These are phyloP conservation scores for Tuta absoluta DNA, from an alignment of 2,888 invertebrate species.

Conservation along the genomic window DNA sequence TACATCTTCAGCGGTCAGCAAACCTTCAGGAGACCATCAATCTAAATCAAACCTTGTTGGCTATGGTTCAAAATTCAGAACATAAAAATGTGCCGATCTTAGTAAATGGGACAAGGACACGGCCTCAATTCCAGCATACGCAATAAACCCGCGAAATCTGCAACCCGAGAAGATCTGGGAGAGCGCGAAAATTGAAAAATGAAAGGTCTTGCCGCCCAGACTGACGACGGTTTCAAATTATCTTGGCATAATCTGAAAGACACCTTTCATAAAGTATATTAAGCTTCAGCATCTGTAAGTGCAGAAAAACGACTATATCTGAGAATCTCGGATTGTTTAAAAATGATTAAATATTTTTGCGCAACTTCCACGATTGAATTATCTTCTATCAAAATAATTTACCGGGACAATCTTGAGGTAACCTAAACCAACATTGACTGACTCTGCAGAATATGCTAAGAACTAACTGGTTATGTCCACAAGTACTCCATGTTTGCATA, in stretches of 20 bases:
- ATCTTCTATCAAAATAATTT: neutral
- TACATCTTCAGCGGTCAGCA: constrained; percentile 23
- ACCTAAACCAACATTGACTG: neutral
- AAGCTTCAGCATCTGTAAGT: neutral
- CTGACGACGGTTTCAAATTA: neutral
- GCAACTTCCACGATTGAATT: too few species aligned
- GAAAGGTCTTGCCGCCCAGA: constrained; percentile 11
- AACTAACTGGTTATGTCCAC: neutral
- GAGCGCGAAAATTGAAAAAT: constrained; percentile 21
- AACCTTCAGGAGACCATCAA: constrained; percentile 44
- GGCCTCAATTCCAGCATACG: constrained; percentile 67
- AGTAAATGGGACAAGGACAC: constrained; percentile 73
- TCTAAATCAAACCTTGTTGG: constrained; percentile 60
- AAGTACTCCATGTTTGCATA: neutral
- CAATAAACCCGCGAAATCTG: constrained; percentile 55
- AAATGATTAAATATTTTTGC: too few species aligned
- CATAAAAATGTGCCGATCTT: constrained; percentile 78
- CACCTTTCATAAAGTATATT: neutral
- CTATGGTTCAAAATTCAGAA: constrained; percentile 58
- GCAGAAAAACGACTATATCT: neutral
- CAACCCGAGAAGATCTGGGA: constrained; percentile 22
- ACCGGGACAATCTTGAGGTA: neutral
- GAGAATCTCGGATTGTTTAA: neutral
- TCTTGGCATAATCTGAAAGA: neutral
- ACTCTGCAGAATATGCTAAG: neutral